Conservation (phyloP, 2,797 vertebrate species). For the Erethizon dorsatum region DNA sequence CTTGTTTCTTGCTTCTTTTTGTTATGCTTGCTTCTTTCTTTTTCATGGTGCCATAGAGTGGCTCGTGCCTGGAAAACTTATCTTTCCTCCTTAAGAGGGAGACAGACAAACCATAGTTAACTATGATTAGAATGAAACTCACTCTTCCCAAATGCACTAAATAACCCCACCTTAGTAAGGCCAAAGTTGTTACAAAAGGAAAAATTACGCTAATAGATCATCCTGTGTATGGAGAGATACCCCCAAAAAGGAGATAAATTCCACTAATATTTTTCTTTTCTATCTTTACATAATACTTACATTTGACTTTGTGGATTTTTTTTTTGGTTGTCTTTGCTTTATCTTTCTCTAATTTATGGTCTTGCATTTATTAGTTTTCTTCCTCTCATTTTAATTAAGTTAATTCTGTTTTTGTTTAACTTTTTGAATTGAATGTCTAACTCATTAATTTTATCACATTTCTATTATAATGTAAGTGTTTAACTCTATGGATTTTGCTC, state of each 20-base stretch:
- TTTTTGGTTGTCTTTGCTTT: neutral
- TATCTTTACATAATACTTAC: neutral
- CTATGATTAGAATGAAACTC: neutral
- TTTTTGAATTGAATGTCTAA: neutral
- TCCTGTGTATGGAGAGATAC: neutral
- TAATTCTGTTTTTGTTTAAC: neutral
- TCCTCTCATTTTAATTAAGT: neutral
- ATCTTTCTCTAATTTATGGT: conserved; percentile 5
- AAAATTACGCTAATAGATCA: neutral
- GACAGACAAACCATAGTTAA: neutral
- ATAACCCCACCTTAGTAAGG: neutral
- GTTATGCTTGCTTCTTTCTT: too few relatives aligned
- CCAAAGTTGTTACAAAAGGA: neutral
- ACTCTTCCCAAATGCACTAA: neutral
- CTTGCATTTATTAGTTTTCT: neutral
- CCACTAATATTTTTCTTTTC: neutral
- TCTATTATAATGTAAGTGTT: neutral
- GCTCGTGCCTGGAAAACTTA: too few relatives aligned
- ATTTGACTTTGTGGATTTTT: neutral
- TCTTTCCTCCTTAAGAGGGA: too few relatives aligned
- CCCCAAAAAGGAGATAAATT: neutral
- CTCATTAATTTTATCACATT: neutral
- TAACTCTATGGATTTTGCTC: neutral
- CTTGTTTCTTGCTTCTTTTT: too few relatives aligned
- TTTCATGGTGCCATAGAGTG: too few relatives aligned